A percentile compares a stretch with the other conserved stretches of the same genome.
These are phyloP conservation scores for Bradypus variegatus DNA, from an alignment of 2,797 vertebrate species.

Conservation along the genomic window DNA sequence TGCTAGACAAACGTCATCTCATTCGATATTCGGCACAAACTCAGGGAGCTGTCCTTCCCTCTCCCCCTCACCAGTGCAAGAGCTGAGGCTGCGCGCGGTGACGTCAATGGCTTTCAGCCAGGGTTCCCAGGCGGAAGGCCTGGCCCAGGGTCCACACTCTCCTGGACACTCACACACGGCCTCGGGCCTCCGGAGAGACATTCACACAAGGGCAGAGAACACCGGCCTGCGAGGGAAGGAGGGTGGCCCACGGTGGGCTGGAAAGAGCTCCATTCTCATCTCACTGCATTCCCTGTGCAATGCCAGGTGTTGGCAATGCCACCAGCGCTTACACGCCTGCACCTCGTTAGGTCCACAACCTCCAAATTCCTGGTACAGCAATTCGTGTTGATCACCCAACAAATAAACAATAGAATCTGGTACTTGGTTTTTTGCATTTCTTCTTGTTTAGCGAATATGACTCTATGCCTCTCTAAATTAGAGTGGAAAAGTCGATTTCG, in stretches of 20 bases:
- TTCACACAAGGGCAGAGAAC: fast-evolving
- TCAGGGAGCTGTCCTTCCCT: fast-evolving
- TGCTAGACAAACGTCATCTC: fast-evolving
- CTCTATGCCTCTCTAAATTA: neutral
- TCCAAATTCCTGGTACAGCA: fast-evolving
- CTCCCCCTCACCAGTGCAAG: neutral
- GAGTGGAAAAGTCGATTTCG: neutral
- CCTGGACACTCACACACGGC: fast-evolving
- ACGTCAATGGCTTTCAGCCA: neutral
- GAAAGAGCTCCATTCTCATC: fast-evolving
- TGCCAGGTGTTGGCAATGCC: fast-evolving
- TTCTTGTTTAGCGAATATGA: neutral
- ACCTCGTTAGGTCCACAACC: fast-evolving
- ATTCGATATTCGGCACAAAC: neutral
- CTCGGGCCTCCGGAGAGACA: neutral
- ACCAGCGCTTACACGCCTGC: fast-evolving
- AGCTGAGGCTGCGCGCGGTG: neutral
- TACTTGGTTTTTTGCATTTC: neutral
- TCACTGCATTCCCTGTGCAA: fast-evolving
- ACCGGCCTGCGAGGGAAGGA: neutral
- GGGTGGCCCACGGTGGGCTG: fast-evolving
- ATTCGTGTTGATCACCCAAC: fast-evolving
- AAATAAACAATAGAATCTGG: fast-evolving
- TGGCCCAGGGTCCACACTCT: fast-evolving
- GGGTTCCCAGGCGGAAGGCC: no score